Evolutionary conservation across 2,113 vertebrate genomes (phyloP).

Genomic region (Turdus rufiventris): DNA sequence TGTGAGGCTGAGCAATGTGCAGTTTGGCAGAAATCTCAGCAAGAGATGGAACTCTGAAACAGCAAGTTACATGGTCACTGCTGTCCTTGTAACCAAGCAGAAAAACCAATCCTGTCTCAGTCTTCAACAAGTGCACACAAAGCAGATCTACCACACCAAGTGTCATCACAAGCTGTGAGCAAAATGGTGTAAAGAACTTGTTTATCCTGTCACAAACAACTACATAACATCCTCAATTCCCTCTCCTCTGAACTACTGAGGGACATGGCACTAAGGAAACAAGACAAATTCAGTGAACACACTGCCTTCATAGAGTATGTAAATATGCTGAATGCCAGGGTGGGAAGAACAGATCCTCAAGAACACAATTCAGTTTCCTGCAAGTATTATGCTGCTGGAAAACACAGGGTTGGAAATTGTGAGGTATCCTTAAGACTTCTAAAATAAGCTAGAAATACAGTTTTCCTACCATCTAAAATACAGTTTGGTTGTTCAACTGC

Average conservation of each 20-base stretch:
- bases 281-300: not conserved
- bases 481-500: not conserved
- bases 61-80: not conserved
- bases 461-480: not conserved
- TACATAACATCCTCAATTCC: fast-evolving
- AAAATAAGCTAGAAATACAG: not conserved
- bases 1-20: conserved; percentile 82
- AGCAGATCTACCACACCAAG: not conserved
- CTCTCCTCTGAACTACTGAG: not conserved
- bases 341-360: not conserved
- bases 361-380: not conserved
- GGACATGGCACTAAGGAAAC: not conserved
- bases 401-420: not conserved
- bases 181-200: not conserved
- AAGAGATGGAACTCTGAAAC: conserved; percentile 79
- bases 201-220: not conserved
- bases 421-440: not conserved
- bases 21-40: conserved; percentile 89
- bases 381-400: not conserved
- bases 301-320: not conserved
- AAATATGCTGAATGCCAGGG: not conserved
- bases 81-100: not conserved
- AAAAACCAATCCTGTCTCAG: not conserved
- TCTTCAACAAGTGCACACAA: not conserved
- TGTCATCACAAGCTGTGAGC: not conserved